Conservation (phyloP, 2,888 invertebrate species). For the Trichopoda pennipes region DNA sequence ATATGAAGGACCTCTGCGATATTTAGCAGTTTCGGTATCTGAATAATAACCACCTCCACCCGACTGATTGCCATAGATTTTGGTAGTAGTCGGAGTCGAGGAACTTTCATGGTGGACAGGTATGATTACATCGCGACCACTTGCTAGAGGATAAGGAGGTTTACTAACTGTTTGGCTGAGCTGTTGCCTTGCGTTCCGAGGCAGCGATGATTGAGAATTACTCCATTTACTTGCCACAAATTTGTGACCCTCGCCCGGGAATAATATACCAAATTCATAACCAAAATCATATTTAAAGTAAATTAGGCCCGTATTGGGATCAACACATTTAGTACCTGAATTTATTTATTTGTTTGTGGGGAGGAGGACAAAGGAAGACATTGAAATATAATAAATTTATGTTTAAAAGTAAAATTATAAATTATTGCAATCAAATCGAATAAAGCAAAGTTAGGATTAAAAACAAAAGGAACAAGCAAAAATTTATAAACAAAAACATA, state of each 20-base stretch:
- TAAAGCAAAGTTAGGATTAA: conserved; percentile 32
- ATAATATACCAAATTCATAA: conserved; percentile 88
- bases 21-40: conserved; percentile 72
- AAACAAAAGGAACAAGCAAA: not conserved
- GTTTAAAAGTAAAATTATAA: not conserved
- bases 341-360: conserved; percentile 11
- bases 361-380: conserved; percentile 48
- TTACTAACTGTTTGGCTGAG: conserved; percentile 69
- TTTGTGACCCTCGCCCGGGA: conserved; percentile 85
- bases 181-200: conserved; percentile 30
- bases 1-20: conserved; percentile 57
- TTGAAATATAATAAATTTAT: conserved; percentile 20
- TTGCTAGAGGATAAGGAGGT: conserved; percentile 80
- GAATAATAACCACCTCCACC: conserved; percentile 74
- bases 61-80: conserved; percentile 16
- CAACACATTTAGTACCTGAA: conserved; percentile 88
- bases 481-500: not conserved
- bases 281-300: conserved; percentile 92
- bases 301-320: conserved; percentile 88
- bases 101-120: conserved; percentile 86
- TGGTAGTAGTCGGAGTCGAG: conserved; percentile 73
- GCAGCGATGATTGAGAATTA: conserved; percentile 70
- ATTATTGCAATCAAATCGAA: not conserved
- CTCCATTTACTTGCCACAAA: conserved; percentile 79
- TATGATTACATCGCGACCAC: conserved; percentile 83